Percentiles rank a stretch among this genome's conserved stretches.
These are phyloP conservation scores for Platycheirus rosarum DNA, from an alignment of 2,888 invertebrate genomes.

Conservation along the genomic window DNA sequence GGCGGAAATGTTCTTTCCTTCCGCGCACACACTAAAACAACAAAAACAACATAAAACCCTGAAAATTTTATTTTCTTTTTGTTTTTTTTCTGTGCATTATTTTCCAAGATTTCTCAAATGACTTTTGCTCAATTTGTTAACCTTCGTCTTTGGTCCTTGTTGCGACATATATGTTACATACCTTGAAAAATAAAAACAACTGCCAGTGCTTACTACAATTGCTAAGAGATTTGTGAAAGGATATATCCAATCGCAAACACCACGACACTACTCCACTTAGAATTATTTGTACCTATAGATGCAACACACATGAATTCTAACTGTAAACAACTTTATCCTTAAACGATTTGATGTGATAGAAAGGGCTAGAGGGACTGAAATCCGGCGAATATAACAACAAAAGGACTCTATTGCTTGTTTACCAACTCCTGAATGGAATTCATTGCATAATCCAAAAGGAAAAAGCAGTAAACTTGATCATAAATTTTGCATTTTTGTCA, in stretches of 20 bases:
- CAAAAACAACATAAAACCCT: constrained; percentile 17
- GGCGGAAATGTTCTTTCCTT: constrained; percentile 24
- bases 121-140: constrained; percentile 70
- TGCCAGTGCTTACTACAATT: constrained; percentile 1
- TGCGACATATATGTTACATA: neutral
- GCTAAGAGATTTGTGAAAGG: constrained; percentile 37
- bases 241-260: constrained; percentile 39
- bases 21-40: neutral
- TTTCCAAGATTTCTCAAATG: constrained; percentile 43
- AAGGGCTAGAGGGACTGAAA: neutral
- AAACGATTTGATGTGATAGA: constrained; percentile 46
- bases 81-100: constrained; percentile 1
- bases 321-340: constrained; percentile 62
- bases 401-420: too few relatives aligned
- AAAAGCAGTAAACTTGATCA: constrained; percentile 63
- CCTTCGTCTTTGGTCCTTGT: constrained; percentile 11
- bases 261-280: neutral
- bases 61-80: constrained; percentile 11
- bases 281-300: neutral
- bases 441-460: constrained; percentile 52
- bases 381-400: too few relatives aligned
- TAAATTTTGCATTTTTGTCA: constrained; percentile 67
- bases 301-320: constrained; percentile 42
- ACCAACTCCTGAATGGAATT: constrained; percentile 30
- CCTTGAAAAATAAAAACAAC: constrained; percentile 6